phyloP scores from a whole-genome alignment of 1,140 invertebrate genomes.

The Drosophila serrata region DNA sequence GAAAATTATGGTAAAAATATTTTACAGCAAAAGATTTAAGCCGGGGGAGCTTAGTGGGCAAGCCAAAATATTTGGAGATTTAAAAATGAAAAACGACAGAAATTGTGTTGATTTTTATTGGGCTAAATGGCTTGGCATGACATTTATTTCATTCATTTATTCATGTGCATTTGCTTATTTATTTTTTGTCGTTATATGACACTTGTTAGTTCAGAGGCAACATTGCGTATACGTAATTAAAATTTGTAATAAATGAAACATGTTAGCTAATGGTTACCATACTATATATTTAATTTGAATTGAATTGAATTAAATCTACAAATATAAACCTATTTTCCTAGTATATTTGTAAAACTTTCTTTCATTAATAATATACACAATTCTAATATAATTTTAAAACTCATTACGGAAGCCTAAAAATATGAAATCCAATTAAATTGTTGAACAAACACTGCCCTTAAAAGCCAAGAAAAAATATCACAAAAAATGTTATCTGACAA shows the following conservation, averaged over 20 bases:
- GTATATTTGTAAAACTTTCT: too few relatives aligned
- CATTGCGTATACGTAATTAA: not conserved
- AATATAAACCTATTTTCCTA: not conserved
- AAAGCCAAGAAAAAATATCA: conserved; percentile 25
- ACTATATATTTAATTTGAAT: not conserved
- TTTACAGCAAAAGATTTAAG: conserved; percentile 13
- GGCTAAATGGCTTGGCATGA: conserved; percentile 32
- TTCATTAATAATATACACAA: not conserved
- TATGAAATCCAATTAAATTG: conserved; percentile 15
- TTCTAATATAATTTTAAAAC: not conserved
- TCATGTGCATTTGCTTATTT: conserved; percentile 15
- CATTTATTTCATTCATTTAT: conserved; percentile 26
- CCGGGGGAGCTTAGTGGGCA: not conserved
- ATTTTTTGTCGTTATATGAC: conserved; percentile 1
- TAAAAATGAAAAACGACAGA: not conserved
- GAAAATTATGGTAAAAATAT: conserved; percentile 17
- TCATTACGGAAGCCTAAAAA: not conserved
- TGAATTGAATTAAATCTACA: not conserved
- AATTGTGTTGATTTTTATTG: conserved; percentile 4
- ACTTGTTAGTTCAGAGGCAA: conserved; percentile 10
- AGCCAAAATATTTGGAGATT: conserved; percentile 5
- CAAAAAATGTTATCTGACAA: conserved; percentile 39
- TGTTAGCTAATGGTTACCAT: too few relatives aligned
- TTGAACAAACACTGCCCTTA: conserved; percentile 17
- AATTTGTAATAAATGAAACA: not conserved